A percentile compares a stretch with the other conserved stretches of the same genome.
These are phyloP conservation scores for Aphelocoma californica DNA, from an alignment of 2,797 vertebrate genomes.

Conservation along the genomic window DNA sequence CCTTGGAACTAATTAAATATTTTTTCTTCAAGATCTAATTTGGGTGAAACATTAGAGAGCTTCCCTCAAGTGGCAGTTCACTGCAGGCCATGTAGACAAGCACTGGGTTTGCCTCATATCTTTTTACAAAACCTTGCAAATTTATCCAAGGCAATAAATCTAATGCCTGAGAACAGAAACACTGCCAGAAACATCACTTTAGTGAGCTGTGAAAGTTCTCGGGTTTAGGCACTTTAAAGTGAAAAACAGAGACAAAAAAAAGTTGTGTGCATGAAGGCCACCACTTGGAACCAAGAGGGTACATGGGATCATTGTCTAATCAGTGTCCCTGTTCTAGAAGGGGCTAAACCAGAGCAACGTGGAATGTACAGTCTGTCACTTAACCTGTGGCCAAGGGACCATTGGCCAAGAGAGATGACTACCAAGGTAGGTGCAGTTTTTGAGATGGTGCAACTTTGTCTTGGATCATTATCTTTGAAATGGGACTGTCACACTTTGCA, in stretches of 20 bases:
- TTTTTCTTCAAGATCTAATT: neutral
- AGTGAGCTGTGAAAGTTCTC: neutral
- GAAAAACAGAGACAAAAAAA: neutral
- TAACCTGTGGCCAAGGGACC: neutral
- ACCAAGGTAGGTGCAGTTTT: neutral
- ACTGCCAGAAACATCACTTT: neutral
- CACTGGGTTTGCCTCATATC: neutral
- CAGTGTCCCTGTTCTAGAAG: neutral
- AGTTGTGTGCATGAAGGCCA: neutral
- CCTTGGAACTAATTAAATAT: neutral
- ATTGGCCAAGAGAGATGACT: neutral
- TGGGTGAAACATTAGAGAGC: neutral
- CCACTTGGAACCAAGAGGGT: neutral
- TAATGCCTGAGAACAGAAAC: neutral
- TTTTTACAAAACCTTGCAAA: neutral
- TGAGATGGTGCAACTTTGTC: neutral
- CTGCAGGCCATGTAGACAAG: neutral
- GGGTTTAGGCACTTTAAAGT: neutral
- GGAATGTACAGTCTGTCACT: neutral
- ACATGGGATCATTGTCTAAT: neutral
- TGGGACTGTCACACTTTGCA: neutral
- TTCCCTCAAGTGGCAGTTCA: neutral
- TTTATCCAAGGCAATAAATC: neutral
- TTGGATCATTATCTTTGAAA: neutral
- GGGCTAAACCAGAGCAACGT: neutral